These are phyloP conservation scores for Campopleginae sp. DNA, from an alignment of 2,888 invertebrate species.

Conservation along the genomic window DNA sequence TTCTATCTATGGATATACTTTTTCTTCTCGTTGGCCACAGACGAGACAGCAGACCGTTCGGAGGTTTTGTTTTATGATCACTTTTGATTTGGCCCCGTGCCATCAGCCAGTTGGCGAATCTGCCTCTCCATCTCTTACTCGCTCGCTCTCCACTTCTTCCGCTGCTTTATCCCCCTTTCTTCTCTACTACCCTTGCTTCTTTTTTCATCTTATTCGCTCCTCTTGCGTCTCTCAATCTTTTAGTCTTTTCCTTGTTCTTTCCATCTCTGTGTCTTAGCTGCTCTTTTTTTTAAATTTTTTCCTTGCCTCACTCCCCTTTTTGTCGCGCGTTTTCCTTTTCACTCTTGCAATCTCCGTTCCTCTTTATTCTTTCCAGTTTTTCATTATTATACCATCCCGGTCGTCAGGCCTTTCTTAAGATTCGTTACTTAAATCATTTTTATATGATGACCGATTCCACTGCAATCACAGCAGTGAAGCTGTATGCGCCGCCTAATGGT, in stretches of 20 bases:
- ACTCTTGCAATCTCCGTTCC: not conserved
- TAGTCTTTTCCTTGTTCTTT: not conserved
- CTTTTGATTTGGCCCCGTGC: conserved; percentile 57
- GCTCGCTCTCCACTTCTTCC: not conserved
- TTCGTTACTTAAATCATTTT: not conserved
- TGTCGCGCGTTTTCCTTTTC: not conserved
- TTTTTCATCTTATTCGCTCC: not conserved
- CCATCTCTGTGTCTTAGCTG: not conserved
- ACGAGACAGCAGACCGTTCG: conserved; percentile 27
- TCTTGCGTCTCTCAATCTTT: not conserved
- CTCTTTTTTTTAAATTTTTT: not conserved
- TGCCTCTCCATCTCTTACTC: not conserved
- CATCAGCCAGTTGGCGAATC: conserved; percentile 17
- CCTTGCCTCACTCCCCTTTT: not conserved
- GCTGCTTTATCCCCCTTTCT: not conserved
- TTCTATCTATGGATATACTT: conserved; percentile 5
- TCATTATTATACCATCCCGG: not conserved
- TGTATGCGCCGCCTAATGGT: not conserved
- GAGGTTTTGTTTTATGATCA: conserved; percentile 51
- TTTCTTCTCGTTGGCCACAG: conserved; percentile 12
- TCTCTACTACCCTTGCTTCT: not conserved
- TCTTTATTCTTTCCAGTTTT: not conserved
- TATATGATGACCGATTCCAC: not conserved
- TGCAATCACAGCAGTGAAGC: not conserved
- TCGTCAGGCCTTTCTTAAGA: not conserved